Percentiles rank a stretch among this genome's conserved stretches.
Evolutionary conservation across 1,140 invertebrate genomes (phyloP).

Genomic region (Lysiphlebus fabarum): DNA sequence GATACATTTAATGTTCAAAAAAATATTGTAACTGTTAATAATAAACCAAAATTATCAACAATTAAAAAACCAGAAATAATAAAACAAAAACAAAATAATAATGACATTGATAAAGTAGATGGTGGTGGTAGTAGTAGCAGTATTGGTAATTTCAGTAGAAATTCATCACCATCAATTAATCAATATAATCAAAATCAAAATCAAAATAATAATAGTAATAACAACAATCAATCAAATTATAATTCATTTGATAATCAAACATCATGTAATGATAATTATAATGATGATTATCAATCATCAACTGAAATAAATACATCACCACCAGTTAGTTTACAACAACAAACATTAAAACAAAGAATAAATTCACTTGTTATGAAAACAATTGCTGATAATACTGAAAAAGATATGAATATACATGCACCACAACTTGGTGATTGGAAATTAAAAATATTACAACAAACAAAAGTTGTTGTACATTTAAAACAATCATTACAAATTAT

Average conservation of each 20-base stretch:
- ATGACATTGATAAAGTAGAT: conserved; percentile 33
- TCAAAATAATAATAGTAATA: too few relatives aligned
- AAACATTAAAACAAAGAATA: conserved; percentile 80
- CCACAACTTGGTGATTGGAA: conserved; percentile 71
- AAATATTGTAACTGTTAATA: conserved; percentile 79
- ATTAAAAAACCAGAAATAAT: conserved; percentile 35
- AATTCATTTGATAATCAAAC: conserved; percentile 26
- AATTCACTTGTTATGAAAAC: conserved; percentile 85
- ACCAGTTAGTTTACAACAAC: conserved; percentile 55
- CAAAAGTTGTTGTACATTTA: conserved; percentile 72
- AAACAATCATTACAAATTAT: conserved; percentile 75
- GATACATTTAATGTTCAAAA: conserved; percentile 87
- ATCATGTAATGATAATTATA: conserved; percentile 13
- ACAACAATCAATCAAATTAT: conserved; percentile 21
- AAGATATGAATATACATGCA: conserved; percentile 65
- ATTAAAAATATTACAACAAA: conserved; percentile 74
- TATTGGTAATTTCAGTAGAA: neutral
- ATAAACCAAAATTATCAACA: conserved; percentile 57
- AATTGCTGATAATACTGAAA: conserved; percentile 83
- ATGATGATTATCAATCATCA: conserved; percentile 20
- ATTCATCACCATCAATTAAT: conserved; percentile 69
- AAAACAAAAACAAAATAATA: conserved; percentile 33
- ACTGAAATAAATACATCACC: conserved; percentile 41
- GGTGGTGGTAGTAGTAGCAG: neutral
- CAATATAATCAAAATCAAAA: neutral